Evolutionary conservation across 2,888 invertebrate species (phyloP), one percentile per base, ranked within the genome.

Genomic region (Philaethria dido): DNA sequence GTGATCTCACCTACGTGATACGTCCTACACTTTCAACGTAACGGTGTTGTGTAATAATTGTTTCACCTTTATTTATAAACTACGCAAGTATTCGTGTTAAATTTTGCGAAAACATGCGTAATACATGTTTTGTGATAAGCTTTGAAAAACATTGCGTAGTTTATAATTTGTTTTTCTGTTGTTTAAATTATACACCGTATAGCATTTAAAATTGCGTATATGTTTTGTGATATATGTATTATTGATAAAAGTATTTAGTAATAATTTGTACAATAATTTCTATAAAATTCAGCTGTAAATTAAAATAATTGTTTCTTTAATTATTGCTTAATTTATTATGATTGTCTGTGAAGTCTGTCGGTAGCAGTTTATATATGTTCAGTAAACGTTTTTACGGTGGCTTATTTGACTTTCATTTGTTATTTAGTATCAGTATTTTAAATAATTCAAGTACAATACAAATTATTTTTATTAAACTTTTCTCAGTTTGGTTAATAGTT

Each of bases 1-100:
- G 68, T 72, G 75, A 77, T 78, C 80, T 80, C 80, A 74, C 80
- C 86, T 79, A 89, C 88, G 39, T 39, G 39, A 39, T 82, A 88
- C 88, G 78, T 80, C 89, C 87, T 82, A 88, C 88, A 79, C 81
- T 78, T 81, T 74, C 76, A 73, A 76, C 74, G 78, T 78, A 79
- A 80, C 79, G 77, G 64, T 79, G 77, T 88, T 88, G 85, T 85
- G 86, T 86, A 86, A 52, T 52, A 52, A 86, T 78, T 72, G 71
- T 79, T 83, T 83, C 69, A 83, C 80, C 76, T 78, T 74, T 74
- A 78, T 81, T 83, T 79, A 81, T 80, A 80, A 80, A 79, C 72
- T 71, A 70, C 79, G 78, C 80, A 79, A 76, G 78, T 77, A 78
- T 80, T 80, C 76, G 75, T 77, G 75, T 74, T 74, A 74, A 74